Evolutionary conservation across 2,888 invertebrate genomes (phyloP).

Genomic region (Tupiocoris notatus): DNA sequence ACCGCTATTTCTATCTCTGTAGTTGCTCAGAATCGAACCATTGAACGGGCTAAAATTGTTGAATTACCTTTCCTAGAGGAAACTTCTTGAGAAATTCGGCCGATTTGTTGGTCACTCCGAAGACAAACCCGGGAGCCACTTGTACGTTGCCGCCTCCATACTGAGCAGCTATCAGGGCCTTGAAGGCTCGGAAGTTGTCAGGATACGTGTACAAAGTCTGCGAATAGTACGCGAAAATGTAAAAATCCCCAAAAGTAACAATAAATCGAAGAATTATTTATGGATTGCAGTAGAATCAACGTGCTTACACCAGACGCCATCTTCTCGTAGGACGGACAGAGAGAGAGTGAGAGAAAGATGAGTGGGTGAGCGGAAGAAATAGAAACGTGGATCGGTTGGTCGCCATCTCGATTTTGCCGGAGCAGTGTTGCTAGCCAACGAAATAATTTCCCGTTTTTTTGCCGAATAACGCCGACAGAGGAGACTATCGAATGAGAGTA

Average conservation of each 20-base stretch:
- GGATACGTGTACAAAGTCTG: conserved; percentile 98
- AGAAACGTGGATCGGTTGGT: conserved; percentile 17
- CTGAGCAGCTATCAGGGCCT: conserved; percentile 95
- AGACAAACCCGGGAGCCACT: conserved; percentile 80
- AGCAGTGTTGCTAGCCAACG: too few relatives aligned
- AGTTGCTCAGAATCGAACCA: too few relatives aligned
- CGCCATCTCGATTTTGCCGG: too few relatives aligned
- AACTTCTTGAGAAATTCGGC: conserved; percentile 88
- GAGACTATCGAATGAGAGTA: too few relatives aligned
- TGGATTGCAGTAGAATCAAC: background rate
- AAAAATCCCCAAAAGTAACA: too few relatives aligned
- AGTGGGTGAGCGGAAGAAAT: too few relatives aligned
- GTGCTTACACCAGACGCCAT: conserved; percentile 42
- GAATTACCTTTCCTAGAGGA: conserved; percentile 89
- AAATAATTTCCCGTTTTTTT: too few relatives aligned
- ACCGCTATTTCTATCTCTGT: too few relatives aligned
- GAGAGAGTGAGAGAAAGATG: conserved; percentile 14
- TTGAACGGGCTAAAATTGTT: too few relatives aligned
- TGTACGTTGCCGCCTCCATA: conserved; percentile 87
- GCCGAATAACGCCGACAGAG: too few relatives aligned
- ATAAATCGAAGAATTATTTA: too few relatives aligned
- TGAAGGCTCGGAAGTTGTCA: conserved; percentile 97
- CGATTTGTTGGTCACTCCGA: conserved; percentile 90
- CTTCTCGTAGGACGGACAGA: conserved; percentile 27
- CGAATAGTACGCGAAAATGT: too few relatives aligned